Conservation (phyloP, 2,113 vertebrate species). For the Orcinus orca region DNA sequence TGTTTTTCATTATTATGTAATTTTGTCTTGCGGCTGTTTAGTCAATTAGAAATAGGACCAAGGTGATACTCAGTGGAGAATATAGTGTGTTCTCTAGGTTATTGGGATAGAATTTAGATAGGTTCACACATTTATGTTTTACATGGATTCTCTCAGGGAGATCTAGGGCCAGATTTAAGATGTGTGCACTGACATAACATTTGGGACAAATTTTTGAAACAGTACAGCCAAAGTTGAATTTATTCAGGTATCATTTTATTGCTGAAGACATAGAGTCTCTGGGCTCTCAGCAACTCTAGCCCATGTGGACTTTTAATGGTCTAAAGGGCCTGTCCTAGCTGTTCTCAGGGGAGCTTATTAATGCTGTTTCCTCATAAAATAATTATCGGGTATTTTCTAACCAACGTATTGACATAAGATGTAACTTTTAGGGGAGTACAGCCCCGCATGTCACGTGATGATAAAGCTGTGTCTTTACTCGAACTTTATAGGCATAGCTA, state of each 20-base stretch:
- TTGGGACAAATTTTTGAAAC: neutral
- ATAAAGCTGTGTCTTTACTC: conserved; percentile 34
- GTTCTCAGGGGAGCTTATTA: accelerated
- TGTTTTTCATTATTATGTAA: neutral
- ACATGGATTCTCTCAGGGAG: neutral
- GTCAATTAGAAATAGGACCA: neutral
- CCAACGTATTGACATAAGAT: neutral
- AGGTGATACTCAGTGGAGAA: neutral
- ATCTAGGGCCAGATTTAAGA: neutral
- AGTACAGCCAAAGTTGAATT: neutral
- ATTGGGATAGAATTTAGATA: neutral
- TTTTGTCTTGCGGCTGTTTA: neutral
- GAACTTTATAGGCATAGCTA: conserved; percentile 91
- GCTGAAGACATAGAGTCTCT: neutral
- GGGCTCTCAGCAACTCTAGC: neutral
- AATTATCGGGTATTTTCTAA: neutral
- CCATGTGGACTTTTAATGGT: neutral
- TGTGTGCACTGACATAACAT: neutral
- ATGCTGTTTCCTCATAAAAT: neutral
- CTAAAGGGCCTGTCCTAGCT: neutral
- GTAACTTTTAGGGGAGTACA: neutral
- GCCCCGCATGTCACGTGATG: neutral
- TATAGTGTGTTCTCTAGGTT: neutral
- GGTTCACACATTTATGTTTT: neutral
- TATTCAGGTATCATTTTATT: neutral